Evolutionary conservation across 2,113 vertebrate species (phyloP).

Genomic region (Mormyrus iriodes): DNA sequence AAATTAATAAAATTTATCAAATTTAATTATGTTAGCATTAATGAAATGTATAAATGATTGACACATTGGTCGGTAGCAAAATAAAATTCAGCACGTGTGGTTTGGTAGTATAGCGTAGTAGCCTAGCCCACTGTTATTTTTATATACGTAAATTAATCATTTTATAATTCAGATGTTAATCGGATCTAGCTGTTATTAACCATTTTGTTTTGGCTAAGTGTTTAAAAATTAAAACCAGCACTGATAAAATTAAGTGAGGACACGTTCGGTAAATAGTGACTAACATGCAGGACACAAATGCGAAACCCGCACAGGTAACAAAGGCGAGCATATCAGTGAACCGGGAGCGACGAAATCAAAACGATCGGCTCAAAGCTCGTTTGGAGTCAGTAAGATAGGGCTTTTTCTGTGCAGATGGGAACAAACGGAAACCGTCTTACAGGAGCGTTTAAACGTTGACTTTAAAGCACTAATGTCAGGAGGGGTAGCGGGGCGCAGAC

Average conservation of each 20-base stretch:
- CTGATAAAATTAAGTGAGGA: neutral
- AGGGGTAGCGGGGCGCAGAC: neutral
- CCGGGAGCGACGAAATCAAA: neutral
- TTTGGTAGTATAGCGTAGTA: neutral
- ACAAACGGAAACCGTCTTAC: neutral
- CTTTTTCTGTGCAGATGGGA: neutral
- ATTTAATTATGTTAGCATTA: too few relatives aligned
- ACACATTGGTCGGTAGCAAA: neutral
- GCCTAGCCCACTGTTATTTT: neutral
- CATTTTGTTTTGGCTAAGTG: neutral
- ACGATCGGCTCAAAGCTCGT: neutral
- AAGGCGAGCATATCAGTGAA: neutral
- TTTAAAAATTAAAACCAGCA: neutral
- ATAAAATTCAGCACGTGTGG: neutral
- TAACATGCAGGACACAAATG: neutral
- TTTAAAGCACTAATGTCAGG: neutral
- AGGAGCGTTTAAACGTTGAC: neutral
- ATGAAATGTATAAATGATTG: neutral
- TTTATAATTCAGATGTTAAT: neutral
- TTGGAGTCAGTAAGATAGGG: neutral
- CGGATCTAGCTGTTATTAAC: neutral
- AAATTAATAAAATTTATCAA: too few relatives aligned
- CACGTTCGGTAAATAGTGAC: neutral
- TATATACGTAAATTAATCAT: neutral
- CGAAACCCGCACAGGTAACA: neutral